Evolutionary conservation across 2,113 vertebrate species (phyloP).

Genomic region (Eptesicus fuscus): DNA sequence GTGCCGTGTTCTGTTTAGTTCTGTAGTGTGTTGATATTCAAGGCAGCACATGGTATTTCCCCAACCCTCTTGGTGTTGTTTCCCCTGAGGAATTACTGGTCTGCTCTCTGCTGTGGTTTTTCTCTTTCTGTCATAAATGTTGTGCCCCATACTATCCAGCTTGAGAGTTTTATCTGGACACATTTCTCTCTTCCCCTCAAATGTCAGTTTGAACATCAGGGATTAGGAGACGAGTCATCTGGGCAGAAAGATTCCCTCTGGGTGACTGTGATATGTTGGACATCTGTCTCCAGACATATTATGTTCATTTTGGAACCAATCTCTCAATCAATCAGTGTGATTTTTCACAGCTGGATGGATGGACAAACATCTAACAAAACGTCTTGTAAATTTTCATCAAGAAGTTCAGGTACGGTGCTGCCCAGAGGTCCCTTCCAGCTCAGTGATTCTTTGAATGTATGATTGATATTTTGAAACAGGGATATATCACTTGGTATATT

Average conservation of each 20-base stretch:
- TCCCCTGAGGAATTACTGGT: background rate
- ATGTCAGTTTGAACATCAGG: conserved; percentile 37
- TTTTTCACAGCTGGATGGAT: conserved; percentile 75
- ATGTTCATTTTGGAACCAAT: conserved; percentile 35
- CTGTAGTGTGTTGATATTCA: background rate
- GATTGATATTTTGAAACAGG: conserved; percentile 58
- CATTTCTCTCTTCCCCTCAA: conserved; percentile 29
- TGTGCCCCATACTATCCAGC: background rate
- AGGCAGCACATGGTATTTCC: background rate
- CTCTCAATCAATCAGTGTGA: conserved; percentile 56
- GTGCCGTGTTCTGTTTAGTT: background rate
- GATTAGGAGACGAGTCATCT: conserved; percentile 18
- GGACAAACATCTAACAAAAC: conserved; percentile 65
- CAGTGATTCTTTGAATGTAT: conserved; percentile 60
- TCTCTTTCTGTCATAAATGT: conserved; percentile 10
- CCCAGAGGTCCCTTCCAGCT: conserved; percentile 57
- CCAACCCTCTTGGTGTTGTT: background rate
- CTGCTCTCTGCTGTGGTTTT: background rate
- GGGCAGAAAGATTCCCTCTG: conserved; percentile 53
- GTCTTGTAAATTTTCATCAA: conserved; percentile 50
- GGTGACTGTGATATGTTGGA: conserved; percentile 57
- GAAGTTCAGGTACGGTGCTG: conserved; percentile 26
- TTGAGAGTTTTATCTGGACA: conserved; percentile 36
- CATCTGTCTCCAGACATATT: conserved; percentile 68
- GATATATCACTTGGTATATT: conserved; percentile 19